Conservation (phyloP, 2,113 vertebrate species). For the Trematocara nigrifrons region DNA sequence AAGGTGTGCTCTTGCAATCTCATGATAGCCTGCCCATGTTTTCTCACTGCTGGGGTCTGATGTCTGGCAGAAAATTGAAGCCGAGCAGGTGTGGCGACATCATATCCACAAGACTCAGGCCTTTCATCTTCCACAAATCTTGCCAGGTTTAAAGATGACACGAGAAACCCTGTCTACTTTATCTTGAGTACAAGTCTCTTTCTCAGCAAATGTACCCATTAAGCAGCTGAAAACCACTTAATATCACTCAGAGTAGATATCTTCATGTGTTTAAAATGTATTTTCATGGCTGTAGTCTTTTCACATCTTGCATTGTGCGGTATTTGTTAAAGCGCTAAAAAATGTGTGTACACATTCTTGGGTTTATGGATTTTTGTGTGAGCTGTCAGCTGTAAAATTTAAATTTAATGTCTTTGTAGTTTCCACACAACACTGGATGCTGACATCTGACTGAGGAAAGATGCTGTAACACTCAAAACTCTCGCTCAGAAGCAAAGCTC, state of each 20-base stretch:
- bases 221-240: background rate
- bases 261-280: background rate
- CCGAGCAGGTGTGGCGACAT: background rate
- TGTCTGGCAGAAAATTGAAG: slow-evolving; percentile 44
- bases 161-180: background rate
- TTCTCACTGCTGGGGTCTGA: background rate
- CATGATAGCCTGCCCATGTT: background rate
- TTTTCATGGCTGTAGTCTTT: background rate
- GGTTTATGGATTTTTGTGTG: background rate
- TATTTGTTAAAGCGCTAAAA: background rate
- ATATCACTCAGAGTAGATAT: background rate
- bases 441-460: background rate
- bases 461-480: background rate
- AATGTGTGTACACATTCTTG: background rate
- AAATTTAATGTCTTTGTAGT: background rate
- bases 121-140: slow-evolving; percentile 9
- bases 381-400: background rate
- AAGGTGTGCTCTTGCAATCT: background rate
- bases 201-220: background rate
- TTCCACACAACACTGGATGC: background rate
- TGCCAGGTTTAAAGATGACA: background rate
- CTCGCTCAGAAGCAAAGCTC: background rate
- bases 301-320: background rate
- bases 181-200: background rate
- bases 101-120: background rate